These are phyloP conservation scores for Heliconius ismenius DNA, from an alignment of 2,888 invertebrate species.

Conservation along the genomic window DNA sequence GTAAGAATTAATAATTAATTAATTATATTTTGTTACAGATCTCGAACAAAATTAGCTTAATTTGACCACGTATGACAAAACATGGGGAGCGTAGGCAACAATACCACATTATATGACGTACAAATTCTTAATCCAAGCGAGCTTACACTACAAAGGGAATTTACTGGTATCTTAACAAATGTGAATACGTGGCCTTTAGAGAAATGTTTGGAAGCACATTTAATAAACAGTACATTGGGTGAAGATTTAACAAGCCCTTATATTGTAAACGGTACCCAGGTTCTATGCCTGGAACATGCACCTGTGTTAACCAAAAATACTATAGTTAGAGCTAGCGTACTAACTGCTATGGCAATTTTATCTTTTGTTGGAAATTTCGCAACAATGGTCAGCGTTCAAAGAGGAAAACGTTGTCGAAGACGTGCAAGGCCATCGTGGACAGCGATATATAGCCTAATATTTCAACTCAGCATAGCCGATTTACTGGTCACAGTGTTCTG, in stretches of 20 bases:
- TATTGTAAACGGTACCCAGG: constrained; percentile 61
- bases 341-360: constrained; percentile 86
- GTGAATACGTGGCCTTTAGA: constrained; percentile 62
- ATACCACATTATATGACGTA: constrained; percentile 73
- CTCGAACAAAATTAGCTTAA: constrained; percentile 34
- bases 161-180: constrained; percentile 50
- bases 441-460: constrained; percentile 88
- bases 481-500: constrained; percentile 91
- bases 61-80: constrained; percentile 70
- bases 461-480: constrained; percentile 92
- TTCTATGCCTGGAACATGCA: constrained; percentile 83
- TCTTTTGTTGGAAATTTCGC: constrained; percentile 89
- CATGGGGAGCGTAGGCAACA: constrained; percentile 75
- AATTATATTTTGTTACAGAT: constrained; percentile 57
- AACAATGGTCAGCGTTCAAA: constrained; percentile 88
- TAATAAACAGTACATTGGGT: constrained; percentile 57
- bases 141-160: constrained; percentile 55
- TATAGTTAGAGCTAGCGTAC: constrained; percentile 84
- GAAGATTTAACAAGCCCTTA: constrained; percentile 57
- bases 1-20: neutral
- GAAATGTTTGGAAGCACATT: constrained; percentile 59
- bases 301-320: constrained; percentile 85
- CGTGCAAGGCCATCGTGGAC: constrained; percentile 84
- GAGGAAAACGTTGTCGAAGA: constrained; percentile 82
- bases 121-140: constrained; percentile 55